These are phyloP conservation scores for Myotis pilosus DNA, from an alignment of 2,797 vertebrate genomes.

Conservation along the genomic window DNA sequence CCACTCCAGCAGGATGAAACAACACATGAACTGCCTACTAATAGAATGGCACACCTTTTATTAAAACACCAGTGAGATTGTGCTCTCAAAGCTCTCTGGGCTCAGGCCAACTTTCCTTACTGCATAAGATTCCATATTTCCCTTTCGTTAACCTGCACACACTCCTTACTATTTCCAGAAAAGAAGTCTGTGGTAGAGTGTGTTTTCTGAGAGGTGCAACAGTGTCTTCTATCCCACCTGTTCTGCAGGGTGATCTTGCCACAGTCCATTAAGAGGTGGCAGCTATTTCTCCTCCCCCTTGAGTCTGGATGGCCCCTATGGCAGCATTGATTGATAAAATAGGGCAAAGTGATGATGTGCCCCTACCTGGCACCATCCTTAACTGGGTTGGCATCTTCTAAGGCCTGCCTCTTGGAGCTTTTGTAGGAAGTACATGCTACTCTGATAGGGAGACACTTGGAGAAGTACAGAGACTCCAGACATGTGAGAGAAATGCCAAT, in stretches of 20 bases:
- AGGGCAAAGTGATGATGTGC: neutral
- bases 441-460: neutral
- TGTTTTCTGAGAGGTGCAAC: neutral
- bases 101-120: neutral
- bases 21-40: neutral
- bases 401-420: neutral
- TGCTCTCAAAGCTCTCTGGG: neutral
- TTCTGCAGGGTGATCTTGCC: neutral
- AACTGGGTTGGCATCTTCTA: neutral
- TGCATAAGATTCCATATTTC: neutral
- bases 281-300: neutral
- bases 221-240: no score
- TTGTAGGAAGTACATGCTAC: neutral
- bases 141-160: neutral
- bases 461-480: neutral
- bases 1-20: neutral
- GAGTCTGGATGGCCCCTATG: neutral
- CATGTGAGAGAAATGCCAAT: neutral
- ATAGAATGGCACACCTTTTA: neutral
- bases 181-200: neutral
- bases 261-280: neutral
- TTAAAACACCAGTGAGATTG: neutral
- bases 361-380: neutral
- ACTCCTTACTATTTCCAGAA: neutral
- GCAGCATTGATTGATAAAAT: neutral